Evolutionary conservation across 2,888 invertebrate species (phyloP).

Genomic region (Protula sp.): DNA sequence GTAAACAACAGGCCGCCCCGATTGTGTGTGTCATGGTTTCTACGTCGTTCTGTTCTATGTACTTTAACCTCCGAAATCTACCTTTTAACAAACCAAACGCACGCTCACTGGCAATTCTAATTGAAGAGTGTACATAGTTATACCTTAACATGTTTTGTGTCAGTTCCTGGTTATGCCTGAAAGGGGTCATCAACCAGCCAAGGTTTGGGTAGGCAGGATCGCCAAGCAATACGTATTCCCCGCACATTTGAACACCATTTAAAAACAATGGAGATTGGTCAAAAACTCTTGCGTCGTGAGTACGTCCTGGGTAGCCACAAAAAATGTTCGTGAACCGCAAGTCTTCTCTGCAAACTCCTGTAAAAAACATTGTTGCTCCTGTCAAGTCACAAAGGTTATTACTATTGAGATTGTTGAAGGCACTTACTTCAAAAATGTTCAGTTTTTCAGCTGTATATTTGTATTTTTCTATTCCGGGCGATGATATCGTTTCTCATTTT

Average conservation of each 20-base stretch:
- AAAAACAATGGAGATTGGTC: conserved; percentile 1
- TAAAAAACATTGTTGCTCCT: too few relatives aligned
- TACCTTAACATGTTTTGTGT: conserved; percentile 6
- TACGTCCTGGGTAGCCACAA: conserved; percentile 6
- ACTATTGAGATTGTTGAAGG: too few relatives aligned
- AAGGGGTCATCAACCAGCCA: conserved; percentile 16
- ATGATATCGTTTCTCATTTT: too few relatives aligned
- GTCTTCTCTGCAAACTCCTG: background rate
- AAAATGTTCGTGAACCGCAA: conserved; percentile 4
- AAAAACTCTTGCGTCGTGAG: conserved; percentile 10
- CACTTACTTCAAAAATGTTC: too few relatives aligned
- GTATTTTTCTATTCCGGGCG: too few relatives aligned
- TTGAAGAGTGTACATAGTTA: conserved; percentile 5
- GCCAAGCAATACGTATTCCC: conserved; percentile 10
- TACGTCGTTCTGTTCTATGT: background rate
- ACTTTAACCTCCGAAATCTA: conserved; percentile 10
- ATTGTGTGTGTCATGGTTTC: background rate
- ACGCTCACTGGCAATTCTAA: conserved; percentile 9
- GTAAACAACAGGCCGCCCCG: conserved; percentile 1
- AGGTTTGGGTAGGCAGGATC: conserved; percentile 14
- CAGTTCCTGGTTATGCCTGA: conserved; percentile 11
- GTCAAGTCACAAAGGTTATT: too few relatives aligned
- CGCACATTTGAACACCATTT: conserved; percentile 1
- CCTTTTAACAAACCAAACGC: conserved; percentile 16
- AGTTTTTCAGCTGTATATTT: too few relatives aligned